Percentiles rank a stretch among this genome's conserved stretches.
Conservation (phyloP, 2,888 invertebrate species). For the Ennomos quercinarius region DNA sequence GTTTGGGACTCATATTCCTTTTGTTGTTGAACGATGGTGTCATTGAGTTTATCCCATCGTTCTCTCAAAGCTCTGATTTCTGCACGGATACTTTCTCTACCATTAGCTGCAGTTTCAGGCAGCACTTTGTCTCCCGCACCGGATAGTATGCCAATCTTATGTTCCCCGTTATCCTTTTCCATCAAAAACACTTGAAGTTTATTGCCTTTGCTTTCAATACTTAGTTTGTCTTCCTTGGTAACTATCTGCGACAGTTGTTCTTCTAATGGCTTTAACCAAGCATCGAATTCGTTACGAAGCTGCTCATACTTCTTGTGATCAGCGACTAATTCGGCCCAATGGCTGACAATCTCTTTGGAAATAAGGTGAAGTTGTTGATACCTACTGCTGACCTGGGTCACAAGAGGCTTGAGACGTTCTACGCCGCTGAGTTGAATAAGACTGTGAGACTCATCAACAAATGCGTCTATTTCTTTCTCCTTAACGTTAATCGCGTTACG, state of each 20-base stretch:
- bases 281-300: constrained; percentile 89
- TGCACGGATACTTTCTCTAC: constrained; percentile 94
- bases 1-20: constrained; percentile 94
- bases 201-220: constrained; percentile 88
- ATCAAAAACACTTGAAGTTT: constrained; percentile 89
- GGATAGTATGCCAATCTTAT: constrained; percentile 90
- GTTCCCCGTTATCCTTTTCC: constrained; percentile 94
- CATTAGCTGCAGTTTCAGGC: constrained; percentile 96
- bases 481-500: constrained; percentile 91
- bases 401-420: constrained; percentile 93
- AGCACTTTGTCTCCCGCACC: constrained; percentile 94
- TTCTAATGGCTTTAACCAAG: constrained; percentile 92
- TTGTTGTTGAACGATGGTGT: constrained; percentile 93
- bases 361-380: constrained; percentile 92
- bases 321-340: constrained; percentile 93
- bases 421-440: constrained; percentile 93
- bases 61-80: constrained; percentile 93
- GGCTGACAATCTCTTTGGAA: constrained; percentile 94
- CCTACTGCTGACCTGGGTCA: constrained; percentile 95
- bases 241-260: constrained; percentile 87
- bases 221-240: constrained; percentile 87
- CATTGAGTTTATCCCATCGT: constrained; percentile 95
- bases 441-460: constrained; percentile 95
- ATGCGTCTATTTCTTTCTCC: constrained; percentile 94
- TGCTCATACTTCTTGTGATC: constrained; percentile 93